Percentiles rank a stretch among this genome's conserved stretches.
Evolutionary conservation across 2,888 invertebrate species (phyloP).

Genomic region (Eumacrocentrus americanus): DNA sequence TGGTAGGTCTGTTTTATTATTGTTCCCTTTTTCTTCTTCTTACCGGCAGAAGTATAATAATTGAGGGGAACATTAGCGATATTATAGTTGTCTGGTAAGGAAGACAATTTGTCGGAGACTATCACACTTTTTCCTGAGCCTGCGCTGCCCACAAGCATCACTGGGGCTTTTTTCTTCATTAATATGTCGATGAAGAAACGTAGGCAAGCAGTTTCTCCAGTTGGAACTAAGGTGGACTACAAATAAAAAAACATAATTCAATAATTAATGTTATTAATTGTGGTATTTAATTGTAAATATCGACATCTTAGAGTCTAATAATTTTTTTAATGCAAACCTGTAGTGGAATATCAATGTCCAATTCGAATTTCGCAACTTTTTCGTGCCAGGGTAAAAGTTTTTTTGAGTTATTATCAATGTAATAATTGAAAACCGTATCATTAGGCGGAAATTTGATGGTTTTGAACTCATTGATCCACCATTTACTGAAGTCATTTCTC

Average conservation of each 20-base stretch:
- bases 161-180: constrained; percentile 77
- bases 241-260: constrained; percentile 16
- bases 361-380: constrained; percentile 76
- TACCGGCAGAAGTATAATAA: constrained; percentile 90
- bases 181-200: constrained; percentile 88
- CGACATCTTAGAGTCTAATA: no score
- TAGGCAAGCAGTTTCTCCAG: constrained; percentile 86
- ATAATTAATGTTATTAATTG: no score
- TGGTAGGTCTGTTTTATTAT: not conserved
- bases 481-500: constrained; percentile 93
- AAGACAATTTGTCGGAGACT: constrained; percentile 79
- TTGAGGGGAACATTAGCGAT: constrained; percentile 92
- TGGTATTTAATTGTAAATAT: no score
- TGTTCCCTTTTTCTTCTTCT: no score
- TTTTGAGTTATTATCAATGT: constrained; percentile 85
- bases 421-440: constrained; percentile 88
- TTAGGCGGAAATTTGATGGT: constrained; percentile 83
- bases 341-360: constrained; percentile 86
- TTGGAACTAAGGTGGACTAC: constrained; percentile 83
- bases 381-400: constrained; percentile 88
- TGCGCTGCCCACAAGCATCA: constrained; percentile 89
- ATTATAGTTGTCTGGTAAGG: constrained; percentile 77
- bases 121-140: constrained; percentile 95
- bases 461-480: constrained; percentile 94
- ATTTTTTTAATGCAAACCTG: no score